phyloP scores from a whole-genome alignment of 2,113 vertebrate species.

The Ptilonorhynchus violaceus region DNA sequence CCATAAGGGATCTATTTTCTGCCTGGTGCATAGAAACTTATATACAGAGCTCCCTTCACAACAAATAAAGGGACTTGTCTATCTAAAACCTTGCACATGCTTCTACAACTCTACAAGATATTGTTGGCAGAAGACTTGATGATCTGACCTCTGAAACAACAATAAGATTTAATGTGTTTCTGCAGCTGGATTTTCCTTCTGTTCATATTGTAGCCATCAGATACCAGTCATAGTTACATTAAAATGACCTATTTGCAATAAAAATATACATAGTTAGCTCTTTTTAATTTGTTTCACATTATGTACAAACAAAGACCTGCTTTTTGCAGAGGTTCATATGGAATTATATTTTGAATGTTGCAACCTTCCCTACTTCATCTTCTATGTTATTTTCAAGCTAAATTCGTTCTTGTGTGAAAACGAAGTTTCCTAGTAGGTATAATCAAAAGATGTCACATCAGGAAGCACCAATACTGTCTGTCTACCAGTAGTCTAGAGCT shows the following conservation, averaged over 20 bases:
- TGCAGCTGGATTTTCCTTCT: neutral
- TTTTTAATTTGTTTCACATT: neutral
- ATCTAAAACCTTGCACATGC: neutral
- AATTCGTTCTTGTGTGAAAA: neutral
- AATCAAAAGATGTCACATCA: neutral
- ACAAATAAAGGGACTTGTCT: neutral
- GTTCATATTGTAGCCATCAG: neutral
- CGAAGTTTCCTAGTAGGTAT: neutral
- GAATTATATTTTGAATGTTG: neutral
- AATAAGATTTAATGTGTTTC: neutral
- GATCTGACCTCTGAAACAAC: neutral
- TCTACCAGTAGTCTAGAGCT: neutral
- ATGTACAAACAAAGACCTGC: neutral
- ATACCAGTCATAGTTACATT: neutral
- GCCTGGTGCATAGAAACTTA: neutral
- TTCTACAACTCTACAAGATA: neutral
- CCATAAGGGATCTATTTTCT: neutral
- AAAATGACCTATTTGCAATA: neutral
- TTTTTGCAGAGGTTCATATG: neutral
- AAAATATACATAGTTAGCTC: neutral
- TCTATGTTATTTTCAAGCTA: neutral
- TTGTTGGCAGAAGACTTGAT: neutral
- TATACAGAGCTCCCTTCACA: neutral
- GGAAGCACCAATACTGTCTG: neutral
- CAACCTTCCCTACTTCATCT: neutral